Evolutionary conservation across 2,888 invertebrate species (phyloP), one percentile per base, ranked within the genome.

Genomic region (Frankliniella fusca): DNA sequence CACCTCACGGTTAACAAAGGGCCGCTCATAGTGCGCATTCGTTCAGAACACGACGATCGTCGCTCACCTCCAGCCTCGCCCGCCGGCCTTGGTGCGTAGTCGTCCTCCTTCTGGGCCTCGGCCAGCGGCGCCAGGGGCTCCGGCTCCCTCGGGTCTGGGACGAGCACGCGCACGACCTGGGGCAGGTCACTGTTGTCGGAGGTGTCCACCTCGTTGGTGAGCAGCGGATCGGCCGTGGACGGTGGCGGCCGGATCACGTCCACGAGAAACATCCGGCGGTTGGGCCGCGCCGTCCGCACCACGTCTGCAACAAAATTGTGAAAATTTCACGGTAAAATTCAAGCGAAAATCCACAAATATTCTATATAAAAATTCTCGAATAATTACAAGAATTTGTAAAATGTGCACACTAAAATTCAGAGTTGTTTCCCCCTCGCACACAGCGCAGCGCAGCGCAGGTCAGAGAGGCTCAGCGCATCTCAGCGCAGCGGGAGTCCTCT

Each of bases 131-230:
- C 54, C 54, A 15, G 54, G 54, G 54, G 18, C 54, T 54, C 54
- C 54, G 12, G 54, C 54, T 12, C 61, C 20, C 61, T 61, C 20
- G 61, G 61, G 61, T 61, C 61, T 18, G 61, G 70, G 70, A 76
- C 12, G 23, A 76, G 70, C 70, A 76, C 70, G n/a, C 70, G 70
- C 27, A 76, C 70, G 23, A 76, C 23, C 10, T 27, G 70, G 27
- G 70, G 70, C 27, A 76, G 70, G 70, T 76, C 70, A 27, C 70
- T 27, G 27, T 76, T 27, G 70, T 23, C 27, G 11, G 70, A 76
- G 27, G 70, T 76, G 70, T 76, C 70, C 70, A 76, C 70, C 70
- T 76, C 70, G 27, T 76, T 76, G 70, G 70, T 76, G 23, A 76
- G 70, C 70, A 76, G 23, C 10, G 70, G 23, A 27, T 76, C 70